Percentiles rank a stretch among this genome's conserved stretches.
These are phyloP conservation scores for Gerris buenoi DNA, from an alignment of 1,140 invertebrate species.

Conservation along the genomic window DNA sequence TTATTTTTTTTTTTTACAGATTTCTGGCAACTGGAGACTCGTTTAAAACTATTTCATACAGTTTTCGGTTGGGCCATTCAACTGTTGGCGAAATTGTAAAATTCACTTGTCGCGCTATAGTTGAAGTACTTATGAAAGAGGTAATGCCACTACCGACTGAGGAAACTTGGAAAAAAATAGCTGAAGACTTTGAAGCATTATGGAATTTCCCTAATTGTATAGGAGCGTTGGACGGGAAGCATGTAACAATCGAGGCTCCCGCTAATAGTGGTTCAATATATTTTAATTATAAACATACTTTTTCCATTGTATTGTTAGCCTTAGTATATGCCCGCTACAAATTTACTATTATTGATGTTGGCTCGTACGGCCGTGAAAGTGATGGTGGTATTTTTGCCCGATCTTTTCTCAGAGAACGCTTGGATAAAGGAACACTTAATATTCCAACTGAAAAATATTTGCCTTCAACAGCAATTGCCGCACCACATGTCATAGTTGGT, in stretches of 20 bases:
- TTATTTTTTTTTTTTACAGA: too few relatives aligned
- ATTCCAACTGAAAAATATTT: too few relatives aligned
- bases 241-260: slow-evolving; percentile 28
- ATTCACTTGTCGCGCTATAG: slow-evolving; percentile 17
- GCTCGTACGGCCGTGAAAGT: too few relatives aligned
- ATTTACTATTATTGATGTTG: too few relatives aligned
- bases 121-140: slow-evolving; percentile 9
- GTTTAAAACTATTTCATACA: slow-evolving; percentile 15
- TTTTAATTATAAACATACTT: slow-evolving; percentile 33
- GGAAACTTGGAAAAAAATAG: slow-evolving; percentile 8
- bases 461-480: too few relatives aligned
- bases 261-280: slow-evolving; percentile 27
- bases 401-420: too few relatives aligned
- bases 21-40: slow-evolving; percentile 11
- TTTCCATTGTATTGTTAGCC: slow-evolving; percentile 34
- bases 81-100: slow-evolving; percentile 14
- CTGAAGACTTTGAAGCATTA: slow-evolving; percentile 9
- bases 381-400: too few relatives aligned
- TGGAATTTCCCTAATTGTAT: slow-evolving; percentile 25
- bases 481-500: too few relatives aligned
- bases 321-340: too few relatives aligned
- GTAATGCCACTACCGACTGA: slow-evolving; percentile 14
- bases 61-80: slow-evolving; percentile 16
- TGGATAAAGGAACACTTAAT: too few relatives aligned
- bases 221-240: too few relatives aligned